These are phyloP conservation scores for Pseudeuparius sepicola DNA, from an alignment of 2,888 invertebrate genomes.

Conservation along the genomic window DNA sequence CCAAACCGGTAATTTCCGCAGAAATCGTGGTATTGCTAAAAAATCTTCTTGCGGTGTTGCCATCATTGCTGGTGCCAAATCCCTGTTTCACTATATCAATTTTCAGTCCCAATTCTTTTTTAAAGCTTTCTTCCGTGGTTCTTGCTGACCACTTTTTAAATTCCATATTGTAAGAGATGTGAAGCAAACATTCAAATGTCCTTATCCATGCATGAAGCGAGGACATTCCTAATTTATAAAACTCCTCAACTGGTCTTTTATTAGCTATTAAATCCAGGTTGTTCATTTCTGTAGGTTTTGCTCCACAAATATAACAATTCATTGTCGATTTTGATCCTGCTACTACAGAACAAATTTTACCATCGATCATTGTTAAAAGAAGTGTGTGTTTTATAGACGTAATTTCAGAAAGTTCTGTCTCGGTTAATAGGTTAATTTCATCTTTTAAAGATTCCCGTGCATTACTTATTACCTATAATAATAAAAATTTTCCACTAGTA, in stretches of 20 bases:
- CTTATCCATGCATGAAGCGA: slow-evolving; percentile 25
- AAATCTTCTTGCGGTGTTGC: too few species aligned
- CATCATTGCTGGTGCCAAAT: slow-evolving; percentile 3
- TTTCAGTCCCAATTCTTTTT: slow-evolving; percentile 9
- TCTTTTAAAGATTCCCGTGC: background rate
- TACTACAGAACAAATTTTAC: slow-evolving; percentile 22
- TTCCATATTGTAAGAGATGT: slow-evolving; percentile 23
- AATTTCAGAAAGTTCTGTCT: slow-evolving; percentile 9
- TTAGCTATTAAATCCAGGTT: slow-evolving; percentile 21
- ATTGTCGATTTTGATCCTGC: too few species aligned
- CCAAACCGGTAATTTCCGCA: too few species aligned
- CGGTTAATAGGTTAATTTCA: slow-evolving; percentile 4
- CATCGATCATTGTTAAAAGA: slow-evolving; percentile 23
- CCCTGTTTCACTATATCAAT: slow-evolving; percentile 6
- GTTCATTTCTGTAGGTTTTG: slow-evolving; percentile 17
- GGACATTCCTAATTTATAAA: slow-evolving; percentile 22
- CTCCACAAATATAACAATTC: slow-evolving; percentile 16
- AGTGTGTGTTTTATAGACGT: slow-evolving; percentile 16
- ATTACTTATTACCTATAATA: too few species aligned
- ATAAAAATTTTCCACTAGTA: too few species aligned
- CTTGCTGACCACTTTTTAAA: too few species aligned
- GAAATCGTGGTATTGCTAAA: slow-evolving; percentile 1
- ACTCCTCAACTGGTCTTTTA: slow-evolving; percentile 19
- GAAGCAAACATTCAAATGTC: slow-evolving; percentile 25
- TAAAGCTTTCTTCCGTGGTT: too few species aligned